A percentile compares a stretch with the other conserved stretches of the same genome.
These are phyloP conservation scores for Lonchura striata DNA, from an alignment of 2,113 vertebrate species.

Conservation along the genomic window DNA sequence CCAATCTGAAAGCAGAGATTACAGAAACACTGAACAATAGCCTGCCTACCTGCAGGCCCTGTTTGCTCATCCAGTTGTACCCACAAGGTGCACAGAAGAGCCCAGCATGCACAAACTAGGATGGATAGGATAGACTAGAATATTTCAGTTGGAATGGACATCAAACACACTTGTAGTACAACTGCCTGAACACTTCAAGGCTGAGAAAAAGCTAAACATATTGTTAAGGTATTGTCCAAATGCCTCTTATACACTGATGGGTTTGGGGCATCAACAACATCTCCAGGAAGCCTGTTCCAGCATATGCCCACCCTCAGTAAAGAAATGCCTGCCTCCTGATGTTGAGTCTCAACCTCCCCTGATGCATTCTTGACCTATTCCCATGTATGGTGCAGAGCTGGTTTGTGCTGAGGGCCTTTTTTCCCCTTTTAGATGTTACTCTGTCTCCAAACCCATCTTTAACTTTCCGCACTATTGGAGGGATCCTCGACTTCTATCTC, in stretches of 20 bases:
- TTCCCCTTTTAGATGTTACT: conserved; percentile 34
- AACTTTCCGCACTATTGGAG: conserved; percentile 56
- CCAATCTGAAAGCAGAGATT: neutral
- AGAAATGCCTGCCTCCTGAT: neutral
- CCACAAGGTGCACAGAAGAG: neutral
- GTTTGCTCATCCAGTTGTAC: neutral
- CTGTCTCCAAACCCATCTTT: conserved; percentile 55
- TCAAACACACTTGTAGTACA: neutral
- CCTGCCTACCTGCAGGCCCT: neutral
- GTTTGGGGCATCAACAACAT: fast-evolving
- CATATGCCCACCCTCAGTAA: neutral
- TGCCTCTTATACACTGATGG: neutral
- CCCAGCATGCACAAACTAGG: neutral
- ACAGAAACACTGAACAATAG: neutral
- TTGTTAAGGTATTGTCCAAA: neutral
- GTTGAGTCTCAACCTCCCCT: neutral
- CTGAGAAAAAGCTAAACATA: neutral
- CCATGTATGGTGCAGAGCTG: neutral
- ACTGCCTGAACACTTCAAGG: neutral
- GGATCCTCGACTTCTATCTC: conserved; percentile 79
- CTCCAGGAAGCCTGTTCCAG: neutral
- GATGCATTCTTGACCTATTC: neutral
- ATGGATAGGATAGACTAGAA: no score
- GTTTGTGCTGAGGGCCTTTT: neutral
- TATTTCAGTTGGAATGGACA: neutral